Evolutionary conservation across 2,113 vertebrate species (phyloP).

Genomic region (rabbit (Oryctolagus cuniculus)): mOryCun1.1 NC_091440.1:101074501-101075000

Average conservation of each 20-base stretch:
- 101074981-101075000: neutral
- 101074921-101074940: neutral
- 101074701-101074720: neutral
- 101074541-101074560: neutral
- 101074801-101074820: neutral
- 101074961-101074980: neutral
- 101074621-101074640: neutral
- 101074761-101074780: neutral
- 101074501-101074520: neutral
- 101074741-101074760: neutral
- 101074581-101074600: neutral
- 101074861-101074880: neutral
- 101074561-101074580: neutral
- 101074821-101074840: neutral
- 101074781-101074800: neutral
- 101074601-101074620: neutral
- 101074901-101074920: conserved; percentile 1
- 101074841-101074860: neutral
- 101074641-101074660: neutral
- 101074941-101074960: neutral
- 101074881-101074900: neutral
- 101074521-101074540: neutral
- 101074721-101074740: neutral
- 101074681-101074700: conserved; percentile 10
- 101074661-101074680: neutral